Evolutionary conservation across 2,888 invertebrate genomes (phyloP).

Genomic region (Ornithoptera alexandrae): DNA sequence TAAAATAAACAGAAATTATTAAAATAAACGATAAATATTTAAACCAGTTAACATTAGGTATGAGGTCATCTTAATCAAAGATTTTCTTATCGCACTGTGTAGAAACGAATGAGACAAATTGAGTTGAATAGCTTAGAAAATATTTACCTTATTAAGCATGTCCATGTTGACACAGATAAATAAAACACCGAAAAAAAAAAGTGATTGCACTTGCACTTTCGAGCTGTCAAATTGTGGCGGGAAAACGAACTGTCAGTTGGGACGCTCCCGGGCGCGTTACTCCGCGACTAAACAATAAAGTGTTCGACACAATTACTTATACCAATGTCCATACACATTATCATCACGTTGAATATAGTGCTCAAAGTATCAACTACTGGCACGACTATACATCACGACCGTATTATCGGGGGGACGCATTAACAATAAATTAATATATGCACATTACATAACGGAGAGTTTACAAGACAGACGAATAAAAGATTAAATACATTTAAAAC

Average conservation of each 20-base stretch:
- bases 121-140: not conserved
- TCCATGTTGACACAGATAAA: constrained; percentile 26
- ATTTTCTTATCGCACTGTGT: constrained; percentile 4
- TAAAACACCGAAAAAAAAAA: constrained; percentile 25
- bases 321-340: constrained; percentile 23
- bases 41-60: not conserved
- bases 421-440: not conserved
- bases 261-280: constrained; percentile 33
- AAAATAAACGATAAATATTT: no score
- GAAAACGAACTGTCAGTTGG: constrained; percentile 32
- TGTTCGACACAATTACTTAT: constrained; percentile 26
- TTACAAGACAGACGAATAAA: not conserved
- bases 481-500: not conserved
- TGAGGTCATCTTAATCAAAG: constrained; percentile 3
- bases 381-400: constrained; percentile 5
- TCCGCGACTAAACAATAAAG: constrained; percentile 21
- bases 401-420: not conserved
- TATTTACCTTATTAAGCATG: constrained; percentile 30
- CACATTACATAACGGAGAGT: not conserved
- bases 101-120: constrained; percentile 14
- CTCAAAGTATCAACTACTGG: constrained; percentile 18
- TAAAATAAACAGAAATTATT: no score
- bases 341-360: constrained; percentile 16
- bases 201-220: constrained; percentile 31
- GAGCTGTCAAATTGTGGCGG: constrained; percentile 40